Evolutionary conservation across 1,140 invertebrate species (phyloP), one percentile per base, ranked within the genome.

Genomic region (Trissolcus basalis): DNA sequence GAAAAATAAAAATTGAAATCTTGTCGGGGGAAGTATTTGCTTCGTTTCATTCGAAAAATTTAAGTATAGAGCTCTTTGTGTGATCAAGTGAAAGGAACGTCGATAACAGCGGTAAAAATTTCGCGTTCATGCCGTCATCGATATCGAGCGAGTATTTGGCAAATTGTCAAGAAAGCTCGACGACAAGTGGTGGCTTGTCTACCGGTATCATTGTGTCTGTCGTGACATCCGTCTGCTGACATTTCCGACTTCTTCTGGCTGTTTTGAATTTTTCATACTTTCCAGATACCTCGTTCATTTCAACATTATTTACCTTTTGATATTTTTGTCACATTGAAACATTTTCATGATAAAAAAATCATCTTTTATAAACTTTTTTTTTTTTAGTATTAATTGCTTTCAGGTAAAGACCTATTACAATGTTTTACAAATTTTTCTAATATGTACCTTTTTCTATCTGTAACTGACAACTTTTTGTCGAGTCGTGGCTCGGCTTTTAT

Each of bases 91-190:
- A 53, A 68, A 72, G 35, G 56, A 56, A 72, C 60, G 68, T 68
- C 68, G 74, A 77, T 72, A 77, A 67, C 68, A 77, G 58, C 56
- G 41, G 65, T n/a, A 70, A 71, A 61, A 70, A 55, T 71, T 58
- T 67, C 47, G 39, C 49, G 61, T 55, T 58, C 54, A n/a, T 14
- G 19, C 19, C 16, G 13, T 41, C 19, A 69, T 61, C 47, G 68
- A 72, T 70, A 63, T 54, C 53, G 19, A 7, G 11, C 47, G 64
- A 72, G 59, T 69, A 51, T 58, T 69, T 77, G 75, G 75, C 63
- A 77, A 77, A 77, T 77, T 72, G 51, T 77, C 68, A 77, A 77
- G 68, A 77, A 67, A 77, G 47, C 50, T 68, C 33, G 12, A 5
- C 67, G 60, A 41, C 67, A 77, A 77, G 58, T 71, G 45, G 67